Evolutionary conservation across 1,140 invertebrate genomes (phyloP), one percentile per base, ranked within the genome.

Genomic region (Hyposmocoma kahamanoa): DNA sequence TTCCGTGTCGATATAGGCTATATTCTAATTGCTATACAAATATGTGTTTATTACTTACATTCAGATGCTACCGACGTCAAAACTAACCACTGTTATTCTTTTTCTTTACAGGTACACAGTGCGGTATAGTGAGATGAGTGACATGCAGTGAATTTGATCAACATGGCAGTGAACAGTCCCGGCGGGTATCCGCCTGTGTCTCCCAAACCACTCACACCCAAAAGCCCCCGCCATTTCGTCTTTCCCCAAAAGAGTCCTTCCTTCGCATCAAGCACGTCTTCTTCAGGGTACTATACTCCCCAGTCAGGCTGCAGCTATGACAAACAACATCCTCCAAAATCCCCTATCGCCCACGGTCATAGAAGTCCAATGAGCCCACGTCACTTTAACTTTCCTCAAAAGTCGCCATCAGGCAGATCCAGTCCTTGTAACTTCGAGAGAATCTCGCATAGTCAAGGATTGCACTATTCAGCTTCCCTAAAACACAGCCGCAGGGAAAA

Each of bases 241-340:
- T 87, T 86, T 44, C 85, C 85, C 0, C 85, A 87, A 48, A 87
- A 87, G 52, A 86, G 82, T 52, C 83, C 84, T 34, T 87, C 85
- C 13, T 78, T 87, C n/a, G 69, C 79, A 6, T 87, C 84, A 13
- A 86, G 80, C 60, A 86, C 82, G 1, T 86, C 82, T 1, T 86
- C 82, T 0, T 86, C 84, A 5, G 85, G 84, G 1, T 87, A 87
- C 47, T 87, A 84, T 62, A 87, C 85, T 1, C 85, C 85, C 9
- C 85, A 86, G 47, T 87, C 85, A 0, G 81, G 83, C 22, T 86
- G 82, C 65, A 86, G 84, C 49, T 86, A 87, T 50, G 83, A 87
- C 38, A 81, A 83, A 54, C 79, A 84, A 49, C 75, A 72, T 21
- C 84, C 81, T 2, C 85, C 71, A 15, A 86, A 81, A 53, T 85